Evolutionary conservation across 2,888 invertebrate genomes (phyloP), one percentile per base, ranked within the genome.

Genomic region (Drosophila eohydei): DNA sequence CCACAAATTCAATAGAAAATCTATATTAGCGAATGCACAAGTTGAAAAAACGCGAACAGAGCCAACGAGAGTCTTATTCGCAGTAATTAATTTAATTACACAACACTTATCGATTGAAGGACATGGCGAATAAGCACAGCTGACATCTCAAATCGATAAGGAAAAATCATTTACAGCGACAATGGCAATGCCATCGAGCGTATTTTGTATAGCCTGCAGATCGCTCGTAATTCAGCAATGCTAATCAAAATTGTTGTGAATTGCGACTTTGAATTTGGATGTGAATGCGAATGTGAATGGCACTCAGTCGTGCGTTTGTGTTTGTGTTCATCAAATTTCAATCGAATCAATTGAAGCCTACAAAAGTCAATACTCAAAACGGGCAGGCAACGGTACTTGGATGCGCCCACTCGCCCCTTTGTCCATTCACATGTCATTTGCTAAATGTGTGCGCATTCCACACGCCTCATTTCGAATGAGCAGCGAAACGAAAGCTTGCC

Each of bases 291-390:
- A 59, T 59, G 52, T 66, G 62, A 63, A 68, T 63, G 51, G 65
- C 41, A 79, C 30, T 60, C 65, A 74, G 16, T 78, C 59, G 62
- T 59, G 68, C 69, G 63, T 28, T 26, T 43, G 58, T 50, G 50
- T 43, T 38, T 50, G 38, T 40, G 41, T 30, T 74, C 69, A 78
- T 73, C 69, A 62, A 78, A 79, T 77, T 79, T 77, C 62, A 74
- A 79, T 79, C 62, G 79, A 76, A 68, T 64, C 68, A 73, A 68
- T 78, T 61, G 60, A 73, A 41, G 68, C 69, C 78, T 51, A 48
- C 69, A 65, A 65, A 76, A 78, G 69, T 77, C 79, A 79, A 74
- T 69, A 59, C 51, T 38, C 16, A 64, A 60, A 21, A 59, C 58
- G 32, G 38, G 12, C 48, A 60, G 64, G 55, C 34, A 48, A 32